phyloP scores from a whole-genome alignment of 1,140 invertebrate genomes.

The Dinothrombium tinctorium region DNA sequence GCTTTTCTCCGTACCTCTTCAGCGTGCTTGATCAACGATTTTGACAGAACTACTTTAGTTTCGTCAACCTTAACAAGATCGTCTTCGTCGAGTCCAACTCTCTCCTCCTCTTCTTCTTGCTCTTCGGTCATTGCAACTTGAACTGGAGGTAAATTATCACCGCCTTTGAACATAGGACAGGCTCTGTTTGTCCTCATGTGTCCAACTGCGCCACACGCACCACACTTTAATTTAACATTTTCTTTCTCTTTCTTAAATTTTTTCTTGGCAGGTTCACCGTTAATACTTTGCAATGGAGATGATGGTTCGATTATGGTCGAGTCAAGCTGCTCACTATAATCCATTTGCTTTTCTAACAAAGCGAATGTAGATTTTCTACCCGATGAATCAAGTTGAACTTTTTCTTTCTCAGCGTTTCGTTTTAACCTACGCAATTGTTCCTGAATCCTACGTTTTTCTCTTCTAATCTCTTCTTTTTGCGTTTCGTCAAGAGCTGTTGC shows the following conservation, averaged over 20 bases:
- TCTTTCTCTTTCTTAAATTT: conserved; percentile 13
- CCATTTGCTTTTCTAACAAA: neutral
- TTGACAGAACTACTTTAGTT: conserved; percentile 21
- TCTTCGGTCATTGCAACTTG: conserved; percentile 51
- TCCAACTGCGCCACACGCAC: conserved; percentile 62
- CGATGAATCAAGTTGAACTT: conserved; percentile 2
- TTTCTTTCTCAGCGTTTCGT: conserved; percentile 63
- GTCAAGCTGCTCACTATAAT: neutral
- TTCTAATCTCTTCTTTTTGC: conserved; percentile 84
- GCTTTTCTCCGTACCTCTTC: conserved; percentile 52
- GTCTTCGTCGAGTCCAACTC: conserved; percentile 33
- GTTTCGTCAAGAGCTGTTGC: conserved; percentile 60
- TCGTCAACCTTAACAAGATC: conserved; percentile 77
- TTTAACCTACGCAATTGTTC: conserved; percentile 84
- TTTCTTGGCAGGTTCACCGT: neutral
- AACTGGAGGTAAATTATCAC: conserved; percentile 31
- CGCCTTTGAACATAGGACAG: conserved; percentile 61
- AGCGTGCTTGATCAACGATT: conserved; percentile 33
- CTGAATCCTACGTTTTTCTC: conserved; percentile 83
- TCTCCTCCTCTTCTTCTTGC: conserved; percentile 54
- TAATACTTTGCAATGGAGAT: neutral
- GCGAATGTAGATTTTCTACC: neutral
- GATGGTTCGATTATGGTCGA: neutral
- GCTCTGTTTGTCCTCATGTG: conserved; percentile 85
- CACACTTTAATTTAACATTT: conserved; percentile 46